phyloP scores from a whole-genome alignment of 2,113 vertebrate genomes.

The Manacus vitellinus region DNA sequence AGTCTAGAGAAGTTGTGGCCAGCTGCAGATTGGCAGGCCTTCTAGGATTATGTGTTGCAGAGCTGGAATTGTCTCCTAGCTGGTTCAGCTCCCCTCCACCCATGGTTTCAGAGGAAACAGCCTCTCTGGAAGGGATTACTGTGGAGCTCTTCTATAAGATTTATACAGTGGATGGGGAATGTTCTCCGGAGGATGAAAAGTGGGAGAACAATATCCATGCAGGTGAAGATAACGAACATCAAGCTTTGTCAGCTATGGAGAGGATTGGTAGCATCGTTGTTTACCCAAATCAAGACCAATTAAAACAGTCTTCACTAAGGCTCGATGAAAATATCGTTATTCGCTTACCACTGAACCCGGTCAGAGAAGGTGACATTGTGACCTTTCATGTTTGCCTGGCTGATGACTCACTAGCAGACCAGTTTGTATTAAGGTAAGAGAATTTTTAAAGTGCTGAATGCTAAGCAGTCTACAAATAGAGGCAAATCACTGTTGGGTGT shows the following conservation, averaged over 20 bases:
- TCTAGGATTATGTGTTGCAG: constrained; percentile 90
- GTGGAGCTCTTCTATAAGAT: constrained; percentile 91
- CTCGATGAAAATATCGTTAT: constrained; percentile 87
- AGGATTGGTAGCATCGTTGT: constrained; percentile 87
- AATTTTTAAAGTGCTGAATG: background rate
- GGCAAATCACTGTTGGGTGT: background rate
- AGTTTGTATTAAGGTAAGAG: constrained; percentile 87
- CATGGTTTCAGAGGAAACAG: constrained; percentile 68
- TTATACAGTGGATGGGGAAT: constrained; percentile 79
- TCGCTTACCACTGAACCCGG: constrained; percentile 81
- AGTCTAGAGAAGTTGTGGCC: constrained; percentile 81
- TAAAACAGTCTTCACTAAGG: constrained; percentile 76
- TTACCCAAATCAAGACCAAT: constrained; percentile 74
- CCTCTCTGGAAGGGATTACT: constrained; percentile 68
- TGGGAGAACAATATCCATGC: constrained; percentile 76
- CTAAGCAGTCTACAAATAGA: background rate
- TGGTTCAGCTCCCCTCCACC: constrained; percentile 86
- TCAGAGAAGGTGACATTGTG: constrained; percentile 87
- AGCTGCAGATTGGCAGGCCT: constrained; percentile 86
- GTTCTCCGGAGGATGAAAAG: constrained; percentile 79
- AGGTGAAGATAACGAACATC: constrained; percentile 70
- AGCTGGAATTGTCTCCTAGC: constrained; percentile 85
- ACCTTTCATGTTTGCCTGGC: constrained; percentile 86
- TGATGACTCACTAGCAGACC: constrained; percentile 78
- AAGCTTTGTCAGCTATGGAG: constrained; percentile 69